Percentiles rank a stretch among this genome's conserved stretches.
phyloP scores from a whole-genome alignment of 2,797 vertebrate genomes.

The Hyperoplus lanceolatus region DNA sequence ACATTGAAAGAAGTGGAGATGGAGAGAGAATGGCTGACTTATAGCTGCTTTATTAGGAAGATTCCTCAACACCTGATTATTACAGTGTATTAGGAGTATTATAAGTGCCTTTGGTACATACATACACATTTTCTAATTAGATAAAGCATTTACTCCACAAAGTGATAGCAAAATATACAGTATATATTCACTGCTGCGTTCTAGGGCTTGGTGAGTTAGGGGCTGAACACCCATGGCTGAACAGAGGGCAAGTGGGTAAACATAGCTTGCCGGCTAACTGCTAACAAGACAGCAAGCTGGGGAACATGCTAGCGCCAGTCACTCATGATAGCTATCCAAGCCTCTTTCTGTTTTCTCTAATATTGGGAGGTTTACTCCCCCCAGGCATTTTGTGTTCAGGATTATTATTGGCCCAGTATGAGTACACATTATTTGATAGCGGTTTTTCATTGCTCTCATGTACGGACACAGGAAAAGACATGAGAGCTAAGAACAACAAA shows the following conservation, averaged over 20 bases:
- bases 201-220: neutral
- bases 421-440: too few species aligned
- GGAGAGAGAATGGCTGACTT: constrained; percentile 3
- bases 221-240: neutral
- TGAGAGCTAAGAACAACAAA: too few species aligned
- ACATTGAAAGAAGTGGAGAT: neutral
- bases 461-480: too few species aligned
- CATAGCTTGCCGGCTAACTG: neutral
- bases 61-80: neutral
- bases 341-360: neutral
- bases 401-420: neutral
- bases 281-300: too few species aligned
- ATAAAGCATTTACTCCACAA: neutral
- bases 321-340: neutral
- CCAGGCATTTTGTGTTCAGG: neutral
- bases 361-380: neutral
- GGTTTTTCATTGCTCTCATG: too few species aligned
- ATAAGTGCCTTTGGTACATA: neutral
- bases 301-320: neutral
- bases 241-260: neutral
- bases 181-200: neutral
- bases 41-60: neutral
- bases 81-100: neutral
- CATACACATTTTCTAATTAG: neutral
- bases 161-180: neutral